Conservation (phyloP, 2,113 vertebrate genomes). For the Cranoglanis bouderius region DNA sequence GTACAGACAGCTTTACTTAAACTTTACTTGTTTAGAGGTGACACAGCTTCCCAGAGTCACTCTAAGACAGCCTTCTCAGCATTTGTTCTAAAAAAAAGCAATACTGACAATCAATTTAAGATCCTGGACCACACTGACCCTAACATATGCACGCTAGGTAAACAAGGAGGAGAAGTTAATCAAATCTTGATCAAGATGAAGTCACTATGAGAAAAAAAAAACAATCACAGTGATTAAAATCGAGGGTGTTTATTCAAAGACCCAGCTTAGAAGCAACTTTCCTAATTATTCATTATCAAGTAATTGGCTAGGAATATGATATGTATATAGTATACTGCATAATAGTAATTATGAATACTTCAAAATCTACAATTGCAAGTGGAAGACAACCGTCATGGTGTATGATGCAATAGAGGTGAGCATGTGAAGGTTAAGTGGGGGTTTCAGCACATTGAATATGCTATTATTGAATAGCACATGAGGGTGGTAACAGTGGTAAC, state of each 20-base stretch:
- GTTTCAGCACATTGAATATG: background rate
- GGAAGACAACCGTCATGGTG: background rate
- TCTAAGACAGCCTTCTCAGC: background rate
- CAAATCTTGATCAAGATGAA: background rate
- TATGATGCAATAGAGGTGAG: background rate
- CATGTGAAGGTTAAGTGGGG: background rate
- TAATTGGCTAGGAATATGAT: background rate
- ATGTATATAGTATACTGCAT: background rate
- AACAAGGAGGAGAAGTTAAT: background rate
- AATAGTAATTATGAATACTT: background rate
- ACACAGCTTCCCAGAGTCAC: background rate
- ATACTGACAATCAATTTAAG: background rate
- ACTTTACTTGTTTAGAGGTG: background rate
- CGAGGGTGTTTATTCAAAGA: background rate
- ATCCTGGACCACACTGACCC: background rate
- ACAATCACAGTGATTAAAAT: background rate
- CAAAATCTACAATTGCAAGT: background rate
- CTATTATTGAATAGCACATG: background rate
- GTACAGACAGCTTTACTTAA: background rate
- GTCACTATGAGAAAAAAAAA: background rate
- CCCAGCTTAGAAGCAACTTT: background rate
- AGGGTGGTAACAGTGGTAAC: background rate
- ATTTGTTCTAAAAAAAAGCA: background rate
- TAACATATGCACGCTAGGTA: background rate
- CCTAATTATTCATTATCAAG: background rate